A percentile compares a stretch with the other conserved stretches of the same genome.
Conservation (phyloP, 2,113 vertebrate genomes). For the Etheostoma spectabile region DNA sequence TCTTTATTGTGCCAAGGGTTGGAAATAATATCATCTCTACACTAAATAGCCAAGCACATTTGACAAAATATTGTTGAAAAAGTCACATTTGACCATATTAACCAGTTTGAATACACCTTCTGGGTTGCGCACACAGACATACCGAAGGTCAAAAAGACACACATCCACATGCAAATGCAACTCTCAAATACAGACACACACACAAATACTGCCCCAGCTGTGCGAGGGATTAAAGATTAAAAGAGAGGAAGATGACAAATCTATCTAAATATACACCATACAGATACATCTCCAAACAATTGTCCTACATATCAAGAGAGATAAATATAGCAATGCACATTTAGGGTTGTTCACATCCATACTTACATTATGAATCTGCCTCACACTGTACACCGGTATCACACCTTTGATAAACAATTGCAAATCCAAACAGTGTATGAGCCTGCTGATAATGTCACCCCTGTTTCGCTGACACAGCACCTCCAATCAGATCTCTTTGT, state of each 20-base stretch:
- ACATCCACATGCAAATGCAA: background rate
- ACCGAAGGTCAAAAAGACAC: background rate
- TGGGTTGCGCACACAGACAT: background rate
- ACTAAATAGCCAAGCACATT: background rate
- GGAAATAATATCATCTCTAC: background rate
- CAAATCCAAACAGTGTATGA: background rate
- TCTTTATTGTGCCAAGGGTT: background rate
- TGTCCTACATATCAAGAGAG: conserved; percentile 38
- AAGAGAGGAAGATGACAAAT: conserved; percentile 36
- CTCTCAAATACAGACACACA: background rate
- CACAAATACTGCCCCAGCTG: conserved; percentile 49
- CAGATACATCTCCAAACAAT: conserved; percentile 45
- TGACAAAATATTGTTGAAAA: background rate
- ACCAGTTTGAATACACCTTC: background rate
- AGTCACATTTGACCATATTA: background rate
- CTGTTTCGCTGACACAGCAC: background rate
- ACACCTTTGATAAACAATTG: conserved; percentile 13
- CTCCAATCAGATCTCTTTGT: conserved; percentile 22
- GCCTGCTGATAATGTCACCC: conserved; percentile 19
- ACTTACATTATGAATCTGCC: background rate
- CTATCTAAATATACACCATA: conserved; percentile 47
- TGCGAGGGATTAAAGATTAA: conserved; percentile 66
- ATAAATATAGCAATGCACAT: conserved; percentile 11
- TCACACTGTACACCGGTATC: background rate
- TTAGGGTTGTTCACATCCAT: conserved; percentile 5